phyloP scores from a whole-genome alignment of 2,113 vertebrate species.

The Columba janthina region DNA sequence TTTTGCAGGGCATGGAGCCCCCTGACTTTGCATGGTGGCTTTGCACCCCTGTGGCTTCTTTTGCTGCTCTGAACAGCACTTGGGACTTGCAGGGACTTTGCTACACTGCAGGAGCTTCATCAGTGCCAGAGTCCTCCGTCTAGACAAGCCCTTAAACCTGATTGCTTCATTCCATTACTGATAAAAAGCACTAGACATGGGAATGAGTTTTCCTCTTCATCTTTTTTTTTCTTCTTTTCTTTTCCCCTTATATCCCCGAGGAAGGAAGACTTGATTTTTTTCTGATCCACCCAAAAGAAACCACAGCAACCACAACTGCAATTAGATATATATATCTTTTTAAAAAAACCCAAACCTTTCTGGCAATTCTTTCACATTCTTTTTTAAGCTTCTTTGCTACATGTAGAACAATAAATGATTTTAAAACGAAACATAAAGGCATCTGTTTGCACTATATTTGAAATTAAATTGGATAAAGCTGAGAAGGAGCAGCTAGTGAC shows the following conservation, averaged over 20 bases:
- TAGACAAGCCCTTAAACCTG: conserved; percentile 54
- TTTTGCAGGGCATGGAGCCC: conserved; percentile 14
- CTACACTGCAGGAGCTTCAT: neutral
- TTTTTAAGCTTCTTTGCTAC: conserved; percentile 65
- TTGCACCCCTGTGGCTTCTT: neutral
- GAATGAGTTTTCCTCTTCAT: conserved; percentile 62
- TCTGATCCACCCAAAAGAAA: conserved; percentile 70
- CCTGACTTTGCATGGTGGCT: neutral
- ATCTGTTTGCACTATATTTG: conserved; percentile 60
- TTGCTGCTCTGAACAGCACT: neutral
- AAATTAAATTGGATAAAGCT: conserved; percentile 68
- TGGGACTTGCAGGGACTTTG: neutral
- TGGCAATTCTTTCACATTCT: conserved; percentile 62
- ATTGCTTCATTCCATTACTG: conserved; percentile 61
- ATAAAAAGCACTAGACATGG: conserved; percentile 64
- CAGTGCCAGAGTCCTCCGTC: conserved; percentile 28
- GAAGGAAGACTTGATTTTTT: conserved; percentile 68
- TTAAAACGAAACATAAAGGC: conserved; percentile 69
- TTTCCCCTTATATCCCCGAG: conserved; percentile 52
- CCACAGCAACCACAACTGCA: conserved; percentile 59
- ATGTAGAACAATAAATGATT: conserved; percentile 71
- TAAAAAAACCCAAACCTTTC: conserved; percentile 13
- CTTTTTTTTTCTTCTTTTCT: neutral
- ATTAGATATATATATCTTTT: conserved; percentile 67
- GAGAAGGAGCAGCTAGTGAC: conserved; percentile 48